A percentile compares a stretch with the other conserved stretches of the same genome.
Evolutionary conservation across 2,888 invertebrate genomes (phyloP).

Genomic region (Unio delphinus): DNA sequence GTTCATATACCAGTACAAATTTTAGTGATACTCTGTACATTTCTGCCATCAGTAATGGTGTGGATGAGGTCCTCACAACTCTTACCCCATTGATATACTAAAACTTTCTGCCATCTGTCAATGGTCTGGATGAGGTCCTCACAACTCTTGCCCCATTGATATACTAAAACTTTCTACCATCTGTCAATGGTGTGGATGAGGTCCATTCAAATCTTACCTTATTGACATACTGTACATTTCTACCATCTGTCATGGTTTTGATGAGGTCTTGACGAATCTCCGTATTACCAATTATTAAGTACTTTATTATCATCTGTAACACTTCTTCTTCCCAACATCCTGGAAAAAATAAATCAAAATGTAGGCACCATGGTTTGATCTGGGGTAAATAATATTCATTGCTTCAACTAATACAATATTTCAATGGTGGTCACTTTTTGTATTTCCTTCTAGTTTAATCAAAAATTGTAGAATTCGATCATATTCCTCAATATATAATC

Average conservation of each 20-base stretch:
- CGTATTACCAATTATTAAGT: conserved; percentile 61
- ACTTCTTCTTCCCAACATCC: conserved; percentile 69
- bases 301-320: conserved; percentile 55
- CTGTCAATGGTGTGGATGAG: conserved; percentile 51
- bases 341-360: conserved; percentile 18
- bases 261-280: conserved; percentile 64
- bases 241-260: conserved; percentile 58
- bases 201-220: conserved; percentile 59
- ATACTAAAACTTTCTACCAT: conserved; percentile 60
- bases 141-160: conserved; percentile 63
- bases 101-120: conserved; percentile 65
- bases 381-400: too few relatives aligned
- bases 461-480: too few relatives aligned
- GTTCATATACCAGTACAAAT: conserved; percentile 32
- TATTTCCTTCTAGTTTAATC: too few relatives aligned
- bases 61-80: conserved; percentile 48
- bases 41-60: conserved; percentile 61
- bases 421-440: too few relatives aligned
- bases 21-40: conserved; percentile 61
- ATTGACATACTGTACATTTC: conserved; percentile 66
- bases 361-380: too few relatives aligned
- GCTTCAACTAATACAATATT: too few relatives aligned
- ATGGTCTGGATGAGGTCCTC: conserved; percentile 59
- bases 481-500: too few relatives aligned
- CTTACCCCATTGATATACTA: conserved; percentile 67